These are phyloP conservation scores for Patella depressa DNA, from an alignment of 2,888 invertebrate species.

Conservation along the genomic window DNA sequence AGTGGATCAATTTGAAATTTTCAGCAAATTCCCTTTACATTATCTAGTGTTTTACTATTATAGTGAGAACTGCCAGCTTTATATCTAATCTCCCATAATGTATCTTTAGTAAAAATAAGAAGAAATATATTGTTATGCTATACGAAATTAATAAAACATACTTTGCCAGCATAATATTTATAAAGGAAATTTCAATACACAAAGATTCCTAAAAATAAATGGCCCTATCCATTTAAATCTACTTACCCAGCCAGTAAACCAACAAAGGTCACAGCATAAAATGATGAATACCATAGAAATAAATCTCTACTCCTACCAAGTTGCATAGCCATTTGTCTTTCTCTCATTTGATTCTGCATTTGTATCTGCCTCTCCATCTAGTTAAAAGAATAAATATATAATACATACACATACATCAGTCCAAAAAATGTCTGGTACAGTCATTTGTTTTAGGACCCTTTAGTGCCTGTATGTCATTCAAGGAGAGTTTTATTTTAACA, in stretches of 20 bases:
- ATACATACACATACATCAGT: too few species aligned
- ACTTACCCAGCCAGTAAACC: slow-evolving; percentile 69
- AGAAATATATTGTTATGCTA: too few species aligned
- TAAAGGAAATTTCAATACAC: background rate
- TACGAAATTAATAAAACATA: background rate
- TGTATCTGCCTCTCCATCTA: slow-evolving; percentile 85
- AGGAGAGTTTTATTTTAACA: too few species aligned
- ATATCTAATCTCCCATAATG: too few species aligned
- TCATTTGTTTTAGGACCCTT: too few species aligned
- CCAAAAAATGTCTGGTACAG: too few species aligned
- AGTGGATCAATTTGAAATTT: too few species aligned
- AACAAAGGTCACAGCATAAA: slow-evolving; percentile 77
- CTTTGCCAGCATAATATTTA: too few species aligned
- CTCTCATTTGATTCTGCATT: slow-evolving; percentile 84
- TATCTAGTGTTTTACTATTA: too few species aligned
- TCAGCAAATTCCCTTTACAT: too few species aligned
- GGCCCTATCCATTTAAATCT: background rate
- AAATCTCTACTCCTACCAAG: slow-evolving; percentile 79
- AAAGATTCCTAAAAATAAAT: background rate
- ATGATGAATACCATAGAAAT: slow-evolving; percentile 81
- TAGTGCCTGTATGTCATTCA: too few species aligned
- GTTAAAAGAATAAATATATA: background rate
- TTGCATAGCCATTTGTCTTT: slow-evolving; percentile 81
- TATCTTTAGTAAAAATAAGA: background rate
- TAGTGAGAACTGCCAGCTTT: too few species aligned